Evolutionary conservation across 2,888 invertebrate genomes (phyloP).

Genomic region (Exephanes ischioxanthus): DNA sequence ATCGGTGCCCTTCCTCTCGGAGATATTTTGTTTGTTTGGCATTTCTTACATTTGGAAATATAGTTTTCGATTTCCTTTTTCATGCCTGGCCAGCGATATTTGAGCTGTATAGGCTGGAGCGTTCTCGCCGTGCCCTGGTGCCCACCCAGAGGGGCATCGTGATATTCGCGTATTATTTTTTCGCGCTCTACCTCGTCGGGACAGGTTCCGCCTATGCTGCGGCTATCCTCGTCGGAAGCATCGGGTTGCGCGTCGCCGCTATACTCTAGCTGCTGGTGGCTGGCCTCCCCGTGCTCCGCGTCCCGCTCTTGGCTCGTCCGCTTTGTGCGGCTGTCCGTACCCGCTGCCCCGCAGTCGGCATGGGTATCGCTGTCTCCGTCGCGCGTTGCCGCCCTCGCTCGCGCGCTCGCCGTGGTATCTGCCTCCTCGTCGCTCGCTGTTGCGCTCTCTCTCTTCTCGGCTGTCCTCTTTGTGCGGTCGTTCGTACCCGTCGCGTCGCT

Average conservation of each 20-base stretch:
- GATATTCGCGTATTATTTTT: slow-evolving; percentile 52
- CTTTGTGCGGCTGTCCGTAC: neutral
- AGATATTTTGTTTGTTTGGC: too few relatives aligned
- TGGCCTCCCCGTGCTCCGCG: neutral
- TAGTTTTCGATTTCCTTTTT: too few relatives aligned
- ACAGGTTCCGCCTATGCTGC: neutral
- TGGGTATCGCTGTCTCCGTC: neutral
- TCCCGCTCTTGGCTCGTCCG: neutral
- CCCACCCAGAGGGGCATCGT: slow-evolving; percentile 20
- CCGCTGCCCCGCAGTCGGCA: neutral
- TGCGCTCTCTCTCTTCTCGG: neutral
- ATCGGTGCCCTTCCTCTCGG: too few relatives aligned
- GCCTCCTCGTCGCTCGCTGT: too few relatives aligned
- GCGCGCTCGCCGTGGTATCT: too few relatives aligned
- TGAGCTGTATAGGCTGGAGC: too few relatives aligned
- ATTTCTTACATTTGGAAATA: too few relatives aligned
- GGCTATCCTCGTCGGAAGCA: neutral
- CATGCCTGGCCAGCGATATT: too few relatives aligned
- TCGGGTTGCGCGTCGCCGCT: too few relatives aligned
- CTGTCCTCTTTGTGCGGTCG: slow-evolving; percentile 16
- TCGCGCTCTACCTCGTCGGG: neutral
- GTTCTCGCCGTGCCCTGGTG: too few relatives aligned
- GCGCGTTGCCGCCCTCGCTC: neutral
- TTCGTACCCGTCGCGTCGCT: neutral
- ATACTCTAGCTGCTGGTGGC: neutral